Evolutionary conservation across 2,888 invertebrate genomes (phyloP).

Genomic region (Sepiola atlantica): DNA sequence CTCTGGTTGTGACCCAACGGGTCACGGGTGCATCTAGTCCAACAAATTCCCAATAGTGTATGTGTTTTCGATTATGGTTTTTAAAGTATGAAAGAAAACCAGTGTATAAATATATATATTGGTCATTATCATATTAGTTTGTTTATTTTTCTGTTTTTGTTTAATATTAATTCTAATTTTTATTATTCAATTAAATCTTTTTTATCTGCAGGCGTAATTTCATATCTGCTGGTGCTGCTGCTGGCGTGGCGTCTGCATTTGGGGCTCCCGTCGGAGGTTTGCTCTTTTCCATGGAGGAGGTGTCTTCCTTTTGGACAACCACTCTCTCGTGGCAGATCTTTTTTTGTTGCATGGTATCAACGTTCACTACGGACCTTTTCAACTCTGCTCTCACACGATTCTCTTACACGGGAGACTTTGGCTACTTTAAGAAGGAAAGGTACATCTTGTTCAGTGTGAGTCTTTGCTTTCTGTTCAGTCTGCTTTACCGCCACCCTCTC

Average conservation of each 20-base stretch:
- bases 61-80: no score
- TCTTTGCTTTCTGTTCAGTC: slow-evolving; percentile 37
- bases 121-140: no score
- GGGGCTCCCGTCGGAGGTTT: slow-evolving; percentile 76
- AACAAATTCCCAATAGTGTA: no score
- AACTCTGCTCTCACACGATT: slow-evolving; percentile 73
- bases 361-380: slow-evolving; percentile 73
- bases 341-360: slow-evolving; percentile 75
- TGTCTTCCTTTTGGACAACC: slow-evolving; percentile 76
- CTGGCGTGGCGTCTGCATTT: slow-evolving; percentile 76
- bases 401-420: slow-evolving; percentile 70
- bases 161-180: no score
- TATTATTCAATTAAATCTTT: no score
- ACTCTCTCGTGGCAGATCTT: slow-evolving; percentile 76
- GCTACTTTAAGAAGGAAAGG: slow-evolving; percentile 72
- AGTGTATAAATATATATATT: no score
- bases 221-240: slow-evolving; percentile 75
- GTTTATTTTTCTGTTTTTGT: neutral
- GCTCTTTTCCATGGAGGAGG: slow-evolving; percentile 76
- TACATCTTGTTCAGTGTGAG: slow-evolving; percentile 73
- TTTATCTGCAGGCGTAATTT: slow-evolving; percentile 70
- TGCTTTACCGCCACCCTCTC: neutral
- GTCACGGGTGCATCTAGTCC: no score
- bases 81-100: no score
- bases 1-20: no score